Evolutionary conservation across 2,797 vertebrate genomes (phyloP).

Genomic region (Gymnodraco acuticeps): DNA sequence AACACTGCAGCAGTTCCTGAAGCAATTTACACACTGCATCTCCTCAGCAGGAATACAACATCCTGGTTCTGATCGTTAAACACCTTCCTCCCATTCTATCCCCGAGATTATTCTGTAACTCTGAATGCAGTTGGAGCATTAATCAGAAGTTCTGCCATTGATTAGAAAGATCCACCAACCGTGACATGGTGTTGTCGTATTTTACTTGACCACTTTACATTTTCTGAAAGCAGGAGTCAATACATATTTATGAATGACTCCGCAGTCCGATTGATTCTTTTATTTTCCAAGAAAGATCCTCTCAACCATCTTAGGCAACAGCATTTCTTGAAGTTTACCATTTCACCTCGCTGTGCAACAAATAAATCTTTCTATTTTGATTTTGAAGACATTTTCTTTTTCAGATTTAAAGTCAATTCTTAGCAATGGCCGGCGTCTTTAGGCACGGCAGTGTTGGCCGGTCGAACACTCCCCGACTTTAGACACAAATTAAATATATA

Average conservation of each 20-base stretch:
- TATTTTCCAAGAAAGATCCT: neutral
- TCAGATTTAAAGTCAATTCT: no score
- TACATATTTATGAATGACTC: neutral
- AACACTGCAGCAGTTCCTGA: conserved; percentile 64
- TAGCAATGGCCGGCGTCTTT: no score
- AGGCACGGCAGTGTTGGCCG: no score
- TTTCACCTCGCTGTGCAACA: no score
- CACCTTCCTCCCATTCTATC: conserved; percentile 37
- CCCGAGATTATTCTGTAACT: conserved; percentile 8
- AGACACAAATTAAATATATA: neutral
- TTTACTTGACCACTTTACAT: neutral
- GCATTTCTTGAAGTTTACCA: no score
- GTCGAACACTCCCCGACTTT: no score
- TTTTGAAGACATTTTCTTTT: no score
- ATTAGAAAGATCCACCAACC: neutral
- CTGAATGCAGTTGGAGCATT: neutral
- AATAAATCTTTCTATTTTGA: no score
- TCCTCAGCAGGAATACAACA: conserved; percentile 63
- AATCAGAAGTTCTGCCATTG: neutral
- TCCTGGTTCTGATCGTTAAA: conserved; percentile 66
- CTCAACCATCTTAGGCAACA: no score
- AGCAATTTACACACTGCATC: conserved; percentile 69
- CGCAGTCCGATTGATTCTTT: neutral
- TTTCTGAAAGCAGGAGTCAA: neutral
- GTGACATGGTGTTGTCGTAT: neutral